Conservation (phyloP, 2,797 vertebrate genomes). For the Denticeps clupeoides region DNA sequence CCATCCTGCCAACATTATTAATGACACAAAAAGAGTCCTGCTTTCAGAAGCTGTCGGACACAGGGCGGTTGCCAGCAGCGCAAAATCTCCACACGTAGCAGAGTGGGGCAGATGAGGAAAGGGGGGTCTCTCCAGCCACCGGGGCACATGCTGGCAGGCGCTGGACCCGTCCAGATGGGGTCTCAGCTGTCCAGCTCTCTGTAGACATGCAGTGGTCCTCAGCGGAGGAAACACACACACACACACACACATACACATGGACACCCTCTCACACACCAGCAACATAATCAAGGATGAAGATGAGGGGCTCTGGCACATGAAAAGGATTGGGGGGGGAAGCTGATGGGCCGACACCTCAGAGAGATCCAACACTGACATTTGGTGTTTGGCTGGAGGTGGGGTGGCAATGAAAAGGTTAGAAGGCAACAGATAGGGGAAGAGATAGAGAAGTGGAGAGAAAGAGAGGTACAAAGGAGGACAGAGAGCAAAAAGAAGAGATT, state of each 20-base stretch:
- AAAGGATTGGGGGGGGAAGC: conserved; percentile 26
- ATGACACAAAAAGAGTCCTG: too few relatives aligned
- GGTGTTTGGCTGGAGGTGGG: conserved; percentile 42
- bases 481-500: conserved; percentile 15
- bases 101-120: conserved; percentile 45
- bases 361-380: conserved; percentile 52
- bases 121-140: conserved; percentile 32
- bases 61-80: too few relatives aligned
- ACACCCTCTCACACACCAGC: conserved; percentile 32
- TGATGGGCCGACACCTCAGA: conserved; percentile 38
- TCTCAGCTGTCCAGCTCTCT: conserved; percentile 36
- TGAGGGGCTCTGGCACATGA: conserved; percentile 35
- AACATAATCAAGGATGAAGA: conserved; percentile 36
- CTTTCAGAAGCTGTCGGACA: too few relatives aligned
- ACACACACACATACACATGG: too few relatives aligned
- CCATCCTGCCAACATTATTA: too few relatives aligned
- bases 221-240: conserved; percentile 33
- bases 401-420: not conserved
- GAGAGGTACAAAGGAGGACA: conserved; percentile 6
- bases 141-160: conserved; percentile 44
- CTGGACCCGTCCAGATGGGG: conserved; percentile 52
- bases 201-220: conserved; percentile 19
- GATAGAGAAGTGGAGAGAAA: not conserved
- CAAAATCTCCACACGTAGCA: too few relatives aligned
- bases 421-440: conserved; percentile 21